Evolutionary conservation across 2,113 vertebrate genomes (phyloP), one percentile per base, ranked within the genome.

Genomic region (Phyllostomus discolor): DNA sequence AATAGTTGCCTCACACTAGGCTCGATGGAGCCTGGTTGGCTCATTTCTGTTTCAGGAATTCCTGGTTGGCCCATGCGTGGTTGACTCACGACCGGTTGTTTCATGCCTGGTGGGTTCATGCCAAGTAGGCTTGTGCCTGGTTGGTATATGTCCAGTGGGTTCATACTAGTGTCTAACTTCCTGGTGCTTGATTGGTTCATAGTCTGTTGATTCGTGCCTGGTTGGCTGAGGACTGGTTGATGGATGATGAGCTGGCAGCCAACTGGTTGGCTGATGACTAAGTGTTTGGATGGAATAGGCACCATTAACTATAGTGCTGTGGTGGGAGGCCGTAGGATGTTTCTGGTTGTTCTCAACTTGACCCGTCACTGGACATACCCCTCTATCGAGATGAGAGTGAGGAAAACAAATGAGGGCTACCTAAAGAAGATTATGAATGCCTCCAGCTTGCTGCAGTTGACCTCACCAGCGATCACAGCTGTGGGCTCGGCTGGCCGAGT

Each of bases 271-370:
- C n/a, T 28, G 38, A 17, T 95, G n/a, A 62, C 19, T 78, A 64
- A 80, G 1, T 64, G 12, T 91, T 62, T 90, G 87, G 67, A 90
- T 97, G 38, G 59, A 92, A 86, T 8, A 80, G 79, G 24, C 75
- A 17, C 33, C 43, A 38, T 94, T 95, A 81, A 89, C 7, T 84
- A 38, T 31, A 85, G 43, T 70, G 16, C 59, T 96, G 43, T 78
- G 46, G 20, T 92, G 38, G 64, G 17, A 95, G 92, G 90, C 64
- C 82, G 10, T 82, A 33, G 26, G 52, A 43, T 94, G 46, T 96
- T 96, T 91, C 73, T 52, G 28, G 33, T 64, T 78, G 86, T 78
- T 95, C 46, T 92, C 28, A 87, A 28, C 11, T 90, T 83, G 89
- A 88, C 84, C 88, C 0, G 0, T 10, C 50, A 54, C 83, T 92